Evolutionary conservation across 1,140 invertebrate genomes (phyloP).

Genomic region (Zaprionus davidi): DNA sequence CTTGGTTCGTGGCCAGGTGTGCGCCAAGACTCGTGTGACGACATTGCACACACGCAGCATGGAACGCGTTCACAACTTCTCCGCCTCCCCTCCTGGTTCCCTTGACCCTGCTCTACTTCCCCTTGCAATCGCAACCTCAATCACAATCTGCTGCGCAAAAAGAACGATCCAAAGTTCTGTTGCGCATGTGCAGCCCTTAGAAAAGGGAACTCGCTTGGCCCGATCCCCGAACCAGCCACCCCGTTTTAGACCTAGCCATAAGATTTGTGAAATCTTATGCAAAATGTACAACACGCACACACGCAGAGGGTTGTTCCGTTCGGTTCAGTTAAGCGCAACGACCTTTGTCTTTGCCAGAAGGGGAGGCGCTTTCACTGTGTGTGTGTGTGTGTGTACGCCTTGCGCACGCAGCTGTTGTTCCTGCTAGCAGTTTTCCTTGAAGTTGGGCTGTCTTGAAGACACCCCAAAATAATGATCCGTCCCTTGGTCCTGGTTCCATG

Average conservation of each 20-base stretch:
- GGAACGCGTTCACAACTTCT: slow-evolving; percentile 42
- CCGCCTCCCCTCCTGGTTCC: slow-evolving; percentile 2
- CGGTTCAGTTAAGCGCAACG: slow-evolving; percentile 74
- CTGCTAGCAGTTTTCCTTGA: slow-evolving; percentile 31
- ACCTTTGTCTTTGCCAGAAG: slow-evolving; percentile 58
- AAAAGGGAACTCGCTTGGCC: slow-evolving; percentile 2
- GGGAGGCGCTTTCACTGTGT: slow-evolving; percentile 44
- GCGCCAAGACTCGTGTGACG: slow-evolving; percentile 72
- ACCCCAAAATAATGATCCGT: slow-evolving; percentile 57
- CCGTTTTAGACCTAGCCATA: slow-evolving; percentile 18
- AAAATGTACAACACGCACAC: slow-evolving; percentile 41
- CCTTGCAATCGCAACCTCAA: background rate
- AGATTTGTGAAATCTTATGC: slow-evolving; percentile 53
- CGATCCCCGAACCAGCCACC: slow-evolving; percentile 49
- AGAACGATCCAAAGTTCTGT: slow-evolving; percentile 68
- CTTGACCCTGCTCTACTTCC: background rate
- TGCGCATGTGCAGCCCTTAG: slow-evolving; percentile 60
- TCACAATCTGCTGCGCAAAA: slow-evolving; percentile 55
- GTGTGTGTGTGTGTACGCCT: slow-evolving; percentile 17
- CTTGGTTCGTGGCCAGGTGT: slow-evolving; percentile 71
- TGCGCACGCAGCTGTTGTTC: slow-evolving; percentile 74
- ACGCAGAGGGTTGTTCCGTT: slow-evolving; percentile 45
- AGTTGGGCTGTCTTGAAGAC: slow-evolving; percentile 52
- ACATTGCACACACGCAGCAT: slow-evolving; percentile 33
- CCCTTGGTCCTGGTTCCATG: slow-evolving; percentile 41